Conservation (phyloP, 2,888 invertebrate species). For the Helicoverpa assulta region DNA sequence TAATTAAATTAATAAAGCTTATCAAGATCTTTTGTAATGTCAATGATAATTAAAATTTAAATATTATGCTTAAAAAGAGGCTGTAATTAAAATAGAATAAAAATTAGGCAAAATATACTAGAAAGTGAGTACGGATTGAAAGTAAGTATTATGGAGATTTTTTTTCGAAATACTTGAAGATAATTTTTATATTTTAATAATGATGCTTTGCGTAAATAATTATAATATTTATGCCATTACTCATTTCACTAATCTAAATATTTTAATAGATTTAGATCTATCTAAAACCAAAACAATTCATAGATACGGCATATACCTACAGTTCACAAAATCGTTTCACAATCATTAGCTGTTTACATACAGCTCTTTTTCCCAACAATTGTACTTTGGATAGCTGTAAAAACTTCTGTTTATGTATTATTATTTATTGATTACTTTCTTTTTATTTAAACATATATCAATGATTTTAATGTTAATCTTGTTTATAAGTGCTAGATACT, state of each 20-base stretch:
- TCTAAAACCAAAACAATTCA: too few species aligned
- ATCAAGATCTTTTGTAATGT: not conserved
- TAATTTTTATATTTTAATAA: constrained; percentile 31
- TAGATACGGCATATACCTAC: too few species aligned
- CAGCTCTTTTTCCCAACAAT: too few species aligned
- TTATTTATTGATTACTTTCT: too few species aligned
- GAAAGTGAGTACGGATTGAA: constrained; percentile 56
- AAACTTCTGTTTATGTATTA: too few species aligned
- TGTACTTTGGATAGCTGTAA: too few species aligned
- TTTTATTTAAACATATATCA: too few species aligned
- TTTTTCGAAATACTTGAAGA: constrained; percentile 38
- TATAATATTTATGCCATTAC: constrained; percentile 38
- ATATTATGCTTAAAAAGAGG: constrained; percentile 10
- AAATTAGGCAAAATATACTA: constrained; percentile 20
- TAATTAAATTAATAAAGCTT: not conserved
- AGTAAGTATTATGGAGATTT: constrained; percentile 55
- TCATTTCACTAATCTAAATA: constrained; percentile 10
- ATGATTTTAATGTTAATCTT: too few species aligned
- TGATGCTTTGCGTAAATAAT: constrained; percentile 38
- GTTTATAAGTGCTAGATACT: too few species aligned
- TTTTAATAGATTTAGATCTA: too few species aligned
- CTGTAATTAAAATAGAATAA: constrained; percentile 17
- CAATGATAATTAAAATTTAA: not conserved
- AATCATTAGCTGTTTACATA: too few species aligned
- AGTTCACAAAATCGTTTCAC: too few species aligned